Evolutionary conservation across 2,113 vertebrate genomes (phyloP).

Genomic region (Lepus europaeus): DNA sequence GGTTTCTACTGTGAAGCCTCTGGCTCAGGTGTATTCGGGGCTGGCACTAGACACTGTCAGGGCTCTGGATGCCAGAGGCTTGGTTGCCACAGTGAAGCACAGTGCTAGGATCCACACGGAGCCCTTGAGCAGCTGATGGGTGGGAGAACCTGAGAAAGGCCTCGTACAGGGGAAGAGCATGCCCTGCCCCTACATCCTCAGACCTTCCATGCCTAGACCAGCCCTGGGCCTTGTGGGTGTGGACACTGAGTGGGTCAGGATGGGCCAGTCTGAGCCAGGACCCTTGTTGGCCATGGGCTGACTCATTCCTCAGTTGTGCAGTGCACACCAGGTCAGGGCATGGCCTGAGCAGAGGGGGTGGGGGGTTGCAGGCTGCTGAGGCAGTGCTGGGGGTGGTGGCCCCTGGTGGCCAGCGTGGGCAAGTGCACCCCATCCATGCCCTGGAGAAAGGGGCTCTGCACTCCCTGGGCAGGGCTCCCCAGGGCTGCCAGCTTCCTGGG

Average conservation of each 20-base stretch:
- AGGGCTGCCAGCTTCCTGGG: not conserved
- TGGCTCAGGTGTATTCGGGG: conserved; percentile 64
- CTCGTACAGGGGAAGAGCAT: too few relatives aligned
- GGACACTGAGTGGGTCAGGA: not conserved
- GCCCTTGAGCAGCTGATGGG: not conserved
- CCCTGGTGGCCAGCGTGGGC: not conserved
- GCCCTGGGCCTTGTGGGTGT: not conserved
- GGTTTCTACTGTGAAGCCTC: conserved; percentile 82
- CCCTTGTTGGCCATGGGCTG: not conserved
- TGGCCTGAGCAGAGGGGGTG: not conserved
- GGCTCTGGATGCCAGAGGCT: not conserved
- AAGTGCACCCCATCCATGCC: not conserved
- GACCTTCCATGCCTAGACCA: not conserved
- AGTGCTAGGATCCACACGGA: not conserved
- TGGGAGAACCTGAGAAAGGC: rapidly evolving
- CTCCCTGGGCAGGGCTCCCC: not conserved
- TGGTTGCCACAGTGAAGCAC: rapidly evolving
- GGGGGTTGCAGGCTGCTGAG: not conserved
- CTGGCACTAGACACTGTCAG: rapidly evolving
- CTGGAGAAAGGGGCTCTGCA: not conserved
- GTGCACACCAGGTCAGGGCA: not conserved
- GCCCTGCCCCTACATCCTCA: too few relatives aligned
- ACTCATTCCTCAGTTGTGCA: not conserved
- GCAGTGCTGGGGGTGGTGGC: not conserved
- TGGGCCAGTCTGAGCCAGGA: not conserved